These are phyloP conservation scores for Rhaphigaster nebulosa DNA, from an alignment of 2,888 invertebrate species.

Conservation along the genomic window DNA sequence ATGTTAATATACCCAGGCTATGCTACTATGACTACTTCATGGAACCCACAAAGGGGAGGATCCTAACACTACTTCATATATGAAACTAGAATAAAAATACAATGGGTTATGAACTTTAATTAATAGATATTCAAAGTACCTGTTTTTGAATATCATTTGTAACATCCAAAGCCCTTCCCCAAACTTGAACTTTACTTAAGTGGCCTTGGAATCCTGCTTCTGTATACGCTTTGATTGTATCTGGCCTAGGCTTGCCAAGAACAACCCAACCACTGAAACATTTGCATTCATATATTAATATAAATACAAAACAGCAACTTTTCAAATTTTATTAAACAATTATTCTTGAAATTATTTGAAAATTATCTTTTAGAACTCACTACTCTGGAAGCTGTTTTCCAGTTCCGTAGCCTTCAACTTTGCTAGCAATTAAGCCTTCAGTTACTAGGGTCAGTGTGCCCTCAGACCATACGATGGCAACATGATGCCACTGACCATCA, in stretches of 20 bases:
- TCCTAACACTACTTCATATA: background rate
- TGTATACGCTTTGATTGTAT: slow-evolving; percentile 82
- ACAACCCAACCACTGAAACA: slow-evolving; percentile 88
- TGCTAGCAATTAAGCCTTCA: slow-evolving; percentile 95
- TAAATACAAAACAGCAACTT: background rate
- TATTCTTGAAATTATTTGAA: background rate
- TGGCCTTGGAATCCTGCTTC: slow-evolving; percentile 96
- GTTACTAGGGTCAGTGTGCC: slow-evolving; percentile 91
- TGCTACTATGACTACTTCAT: background rate
- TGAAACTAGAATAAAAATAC: background rate
- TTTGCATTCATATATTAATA: background rate
- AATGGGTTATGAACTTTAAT: background rate
- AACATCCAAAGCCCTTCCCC: slow-evolving; percentile 91
- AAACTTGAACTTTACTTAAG: slow-evolving; percentile 93
- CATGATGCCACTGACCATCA: slow-evolving; percentile 97
- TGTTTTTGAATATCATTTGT: slow-evolving; percentile 94
- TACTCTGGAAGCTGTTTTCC: slow-evolving; percentile 86
- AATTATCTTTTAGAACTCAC: slow-evolving; percentile 72
- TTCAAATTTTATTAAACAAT: background rate
- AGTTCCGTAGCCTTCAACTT: slow-evolving; percentile 88
- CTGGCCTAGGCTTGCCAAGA: slow-evolving; percentile 88
- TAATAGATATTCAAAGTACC: slow-evolving; percentile 69
- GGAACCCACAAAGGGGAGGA: background rate
- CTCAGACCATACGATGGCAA: slow-evolving; percentile 95
- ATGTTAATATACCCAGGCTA: background rate